Conservation (phyloP, 2,888 invertebrate genomes). For the Drosophila mulleri region DNA sequence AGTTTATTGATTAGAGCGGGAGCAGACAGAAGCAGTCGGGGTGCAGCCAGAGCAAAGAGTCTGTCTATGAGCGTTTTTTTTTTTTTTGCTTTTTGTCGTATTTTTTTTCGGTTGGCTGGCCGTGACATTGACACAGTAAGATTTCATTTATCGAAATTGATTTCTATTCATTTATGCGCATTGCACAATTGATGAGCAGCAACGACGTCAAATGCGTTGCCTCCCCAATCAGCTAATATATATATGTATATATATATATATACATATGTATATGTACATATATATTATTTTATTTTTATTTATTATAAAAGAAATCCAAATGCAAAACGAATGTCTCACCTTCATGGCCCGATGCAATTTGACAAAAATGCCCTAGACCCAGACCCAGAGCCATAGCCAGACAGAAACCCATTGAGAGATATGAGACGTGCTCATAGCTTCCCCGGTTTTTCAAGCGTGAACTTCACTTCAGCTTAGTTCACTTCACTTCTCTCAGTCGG, state of each 20-base stretch:
- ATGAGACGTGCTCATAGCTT: conserved; percentile 18
- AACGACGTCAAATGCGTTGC: conserved; percentile 34
- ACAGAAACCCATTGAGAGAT: conserved; percentile 20
- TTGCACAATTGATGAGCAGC: conserved; percentile 61
- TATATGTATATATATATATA: conserved; percentile 5
- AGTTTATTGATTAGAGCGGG: background rate
- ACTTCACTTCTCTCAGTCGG: conserved; percentile 35
- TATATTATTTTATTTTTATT: conserved; percentile 3
- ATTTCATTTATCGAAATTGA: conserved; percentile 31
- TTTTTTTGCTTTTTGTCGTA: background rate
- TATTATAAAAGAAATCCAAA: conserved; percentile 19
- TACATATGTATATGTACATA: conserved; percentile 4
- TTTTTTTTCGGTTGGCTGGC: conserved; percentile 43
- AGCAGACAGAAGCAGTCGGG: background rate
- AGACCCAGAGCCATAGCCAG: conserved; percentile 43
- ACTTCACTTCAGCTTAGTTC: conserved; percentile 50
- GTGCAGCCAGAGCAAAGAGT: background rate
- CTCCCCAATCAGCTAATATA: conserved; percentile 25
- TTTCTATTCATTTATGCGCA: conserved; percentile 66
- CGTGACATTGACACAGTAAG: conserved; percentile 74
- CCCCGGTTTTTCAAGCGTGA: conserved; percentile 53
- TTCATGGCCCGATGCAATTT: conserved; percentile 52
- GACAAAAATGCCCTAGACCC: conserved; percentile 45
- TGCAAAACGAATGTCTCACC: conserved; percentile 26
- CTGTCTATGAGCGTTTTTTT: conserved; percentile 14